phyloP scores from a whole-genome alignment of 2,113 vertebrate genomes.

The human (Homo sapiens) region DNA sequence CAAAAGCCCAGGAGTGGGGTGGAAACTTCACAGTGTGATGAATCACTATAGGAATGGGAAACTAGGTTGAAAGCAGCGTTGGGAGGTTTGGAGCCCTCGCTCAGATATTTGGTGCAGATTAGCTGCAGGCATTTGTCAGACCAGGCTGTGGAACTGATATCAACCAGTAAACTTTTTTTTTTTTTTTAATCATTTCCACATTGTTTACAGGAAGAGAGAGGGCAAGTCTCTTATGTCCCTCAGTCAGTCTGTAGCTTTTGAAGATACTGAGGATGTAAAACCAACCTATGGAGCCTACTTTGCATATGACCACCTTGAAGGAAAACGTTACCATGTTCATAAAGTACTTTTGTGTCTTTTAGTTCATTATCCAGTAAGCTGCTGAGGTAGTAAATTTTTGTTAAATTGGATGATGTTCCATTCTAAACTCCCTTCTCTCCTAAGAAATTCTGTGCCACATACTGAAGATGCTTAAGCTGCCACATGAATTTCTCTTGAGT shows the following conservation, averaged over 20 bases:
- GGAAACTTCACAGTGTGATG: not conserved
- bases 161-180: not conserved
- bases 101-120: not conserved
- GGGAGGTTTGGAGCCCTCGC: not conserved
- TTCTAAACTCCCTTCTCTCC: constrained; percentile 21
- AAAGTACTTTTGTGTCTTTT: not conserved
- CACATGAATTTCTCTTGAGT: constrained; percentile 36
- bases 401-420: constrained; percentile 11
- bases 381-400: constrained; percentile 44
- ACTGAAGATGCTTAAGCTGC: constrained; percentile 32
- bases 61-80: not conserved
- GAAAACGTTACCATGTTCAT: not conserved
- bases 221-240: not conserved
- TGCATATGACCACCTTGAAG: not conserved
- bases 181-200: not conserved
- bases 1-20: not conserved
- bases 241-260: not conserved
- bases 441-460: not conserved
- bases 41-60: not conserved
- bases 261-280: not conserved
- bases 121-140: not conserved
- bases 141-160: not conserved
- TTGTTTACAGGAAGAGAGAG: not conserved
- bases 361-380: not conserved
- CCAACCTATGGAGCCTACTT: not conserved